Evolutionary conservation across 2,888 invertebrate genomes (phyloP), one percentile per base, ranked within the genome.

Genomic region (Xylophagus ater): DNA sequence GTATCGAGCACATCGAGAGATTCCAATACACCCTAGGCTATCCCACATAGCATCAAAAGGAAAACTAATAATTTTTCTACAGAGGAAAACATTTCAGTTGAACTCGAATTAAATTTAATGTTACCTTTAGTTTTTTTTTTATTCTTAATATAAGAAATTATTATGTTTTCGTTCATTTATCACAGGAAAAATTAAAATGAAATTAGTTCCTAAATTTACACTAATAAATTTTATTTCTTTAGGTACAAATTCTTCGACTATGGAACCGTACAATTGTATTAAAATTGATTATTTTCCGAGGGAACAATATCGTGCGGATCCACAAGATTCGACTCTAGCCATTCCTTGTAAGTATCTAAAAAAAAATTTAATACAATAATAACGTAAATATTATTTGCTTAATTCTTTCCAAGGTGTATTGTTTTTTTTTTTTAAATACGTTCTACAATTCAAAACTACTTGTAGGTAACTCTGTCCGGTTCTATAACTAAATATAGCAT

Each of bases 271-370:
- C 47, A 60, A 57, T 46, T 89, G 89, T 66, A 71, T 76, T 57
- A 80, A 80, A 64, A 89, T 90, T 51, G 86, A 90, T 56, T 89
- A 88, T 66, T 89, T 90, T 59, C 81, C 88, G 7, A 71, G 80
- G 53, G 87, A 87, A 53, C 82, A 82, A 53, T 88, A 89, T 66
- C 77, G 80, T 51, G 84, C 89, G 10, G 89, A 90, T 66, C 81
- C 83, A 0, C 81, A 81, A 55, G 89, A 90, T 62, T 89, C 88
- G 7, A 87, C 89, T n/a, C 78, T 84, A 66, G 88, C 88, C 18
- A 89, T 90, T 67, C 88, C 89, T 60, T 89, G 90, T 90, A 74
- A 85, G 88, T 78, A 59, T 12, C 28, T 31, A 41, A 44, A 42
- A 45, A 43, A 29, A 38, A 28, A n/a, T 14, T 39, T 45, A 46